Evolutionary conservation across 64 coral and sea anemone species (phyloP).

Genomic region (Montipora capricornis): DNA sequence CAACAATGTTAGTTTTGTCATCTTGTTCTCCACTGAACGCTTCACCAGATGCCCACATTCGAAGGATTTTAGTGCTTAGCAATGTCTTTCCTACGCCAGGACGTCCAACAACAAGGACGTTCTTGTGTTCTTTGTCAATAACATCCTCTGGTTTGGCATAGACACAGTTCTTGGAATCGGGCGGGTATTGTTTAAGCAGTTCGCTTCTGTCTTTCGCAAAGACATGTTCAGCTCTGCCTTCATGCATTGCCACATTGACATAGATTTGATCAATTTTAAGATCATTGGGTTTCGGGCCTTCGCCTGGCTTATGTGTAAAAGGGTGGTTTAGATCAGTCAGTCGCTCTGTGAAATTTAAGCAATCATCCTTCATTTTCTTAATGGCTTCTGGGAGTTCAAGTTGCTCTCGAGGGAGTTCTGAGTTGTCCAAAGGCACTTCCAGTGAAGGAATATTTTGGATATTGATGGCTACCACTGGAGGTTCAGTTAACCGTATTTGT

Average conservation of each 20-base stretch:
- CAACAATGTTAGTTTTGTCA: conserved; percentile 3
- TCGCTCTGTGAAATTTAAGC: not conserved
- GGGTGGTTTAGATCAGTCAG: not conserved
- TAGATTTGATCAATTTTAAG: conserved; percentile 43
- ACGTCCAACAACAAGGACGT: conserved; percentile 52
- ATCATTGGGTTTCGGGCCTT: not conserved
- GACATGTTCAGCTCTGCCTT: conserved; percentile 28
- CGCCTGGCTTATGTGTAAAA: conserved; percentile 2
- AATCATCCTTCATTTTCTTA: not conserved
- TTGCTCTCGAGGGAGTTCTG: not conserved
- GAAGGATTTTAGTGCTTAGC: conserved; percentile 54
- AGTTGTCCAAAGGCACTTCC: too few species aligned
- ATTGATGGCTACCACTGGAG: too few species aligned
- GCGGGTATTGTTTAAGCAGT: conserved; percentile 11
- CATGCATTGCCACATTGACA: conserved; percentile 52
- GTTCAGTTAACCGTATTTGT: too few species aligned
- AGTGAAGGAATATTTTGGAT: too few species aligned
- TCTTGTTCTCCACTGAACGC: not conserved
- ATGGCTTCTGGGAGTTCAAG: not conserved
- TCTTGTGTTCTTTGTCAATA: conserved; percentile 19
- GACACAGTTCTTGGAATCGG: not conserved
- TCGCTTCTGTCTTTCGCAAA: not conserved
- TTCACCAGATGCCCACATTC: conserved; percentile 21
- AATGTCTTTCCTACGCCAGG: conserved; percentile 68
- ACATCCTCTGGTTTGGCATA: not conserved